Percentiles rank a stretch among this genome's conserved stretches.
These are phyloP conservation scores for Spilosoma lubricipeda DNA, from an alignment of 2,888 invertebrate species.

Conservation along the genomic window DNA sequence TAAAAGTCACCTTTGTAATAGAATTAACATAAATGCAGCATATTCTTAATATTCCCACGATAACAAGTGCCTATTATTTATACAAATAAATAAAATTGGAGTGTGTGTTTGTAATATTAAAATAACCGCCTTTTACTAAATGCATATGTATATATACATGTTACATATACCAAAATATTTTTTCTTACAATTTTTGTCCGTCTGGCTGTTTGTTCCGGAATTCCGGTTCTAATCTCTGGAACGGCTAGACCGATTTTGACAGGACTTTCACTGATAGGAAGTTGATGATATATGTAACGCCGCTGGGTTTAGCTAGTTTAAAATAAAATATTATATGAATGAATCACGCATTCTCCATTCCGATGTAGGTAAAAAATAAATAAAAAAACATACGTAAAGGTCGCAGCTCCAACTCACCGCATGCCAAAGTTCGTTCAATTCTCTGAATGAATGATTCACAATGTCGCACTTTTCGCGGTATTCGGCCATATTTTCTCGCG, in stretches of 20 bases:
- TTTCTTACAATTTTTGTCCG: too few species aligned
- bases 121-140: too few species aligned
- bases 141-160: too few species aligned
- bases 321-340: constrained; percentile 18
- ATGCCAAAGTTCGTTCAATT: constrained; percentile 45
- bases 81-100: too few species aligned
- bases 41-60: constrained; percentile 17
- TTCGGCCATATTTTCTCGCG: constrained; percentile 58
- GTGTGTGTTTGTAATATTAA: too few species aligned
- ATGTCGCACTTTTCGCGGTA: constrained; percentile 60
- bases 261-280: too few species aligned
- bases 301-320: too few species aligned
- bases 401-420: constrained; percentile 33
- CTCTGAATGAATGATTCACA: constrained; percentile 59
- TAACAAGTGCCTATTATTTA: constrained; percentile 10
- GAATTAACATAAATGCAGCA: constrained; percentile 6
- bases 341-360: constrained; percentile 39
- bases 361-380: constrained; percentile 19
- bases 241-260: too few species aligned
- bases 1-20: constrained; percentile 2
- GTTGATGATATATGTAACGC: too few species aligned
- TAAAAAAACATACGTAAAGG: constrained; percentile 37
- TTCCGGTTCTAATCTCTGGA: too few species aligned
- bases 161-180: too few species aligned
- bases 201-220: too few species aligned